phyloP scores from a whole-genome alignment of 64 coral and sea anemone species.

The Montipora cactus region DNA sequence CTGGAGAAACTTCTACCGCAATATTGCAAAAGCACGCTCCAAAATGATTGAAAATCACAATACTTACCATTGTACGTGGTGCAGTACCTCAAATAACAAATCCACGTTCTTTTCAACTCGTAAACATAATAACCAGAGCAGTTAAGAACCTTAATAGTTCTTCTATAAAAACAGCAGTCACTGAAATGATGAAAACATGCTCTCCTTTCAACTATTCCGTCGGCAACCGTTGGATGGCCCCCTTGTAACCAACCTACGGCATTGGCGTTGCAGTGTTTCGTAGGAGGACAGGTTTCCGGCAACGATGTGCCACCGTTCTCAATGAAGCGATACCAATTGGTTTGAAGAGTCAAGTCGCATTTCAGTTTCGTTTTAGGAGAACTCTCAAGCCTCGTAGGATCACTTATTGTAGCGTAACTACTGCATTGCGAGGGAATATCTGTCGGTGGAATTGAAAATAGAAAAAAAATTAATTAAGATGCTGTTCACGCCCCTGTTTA shows the following conservation, averaged over 20 bases:
- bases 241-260: constrained; percentile 9
- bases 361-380: neutral
- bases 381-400: neutral
- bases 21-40: too few species aligned
- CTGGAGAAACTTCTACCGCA: too few species aligned
- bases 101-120: neutral
- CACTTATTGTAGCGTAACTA: neutral
- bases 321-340: constrained; percentile 24
- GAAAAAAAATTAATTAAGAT: too few species aligned
- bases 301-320: neutral
- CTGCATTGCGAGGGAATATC: too few species aligned
- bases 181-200: neutral
- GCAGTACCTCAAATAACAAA: constrained; percentile 16
- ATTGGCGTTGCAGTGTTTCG: neutral
- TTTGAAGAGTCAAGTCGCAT: neutral
- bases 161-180: neutral
- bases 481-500: too few species aligned
- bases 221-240: neutral
- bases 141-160: neutral
- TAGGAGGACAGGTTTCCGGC: neutral
- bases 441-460: too few species aligned
- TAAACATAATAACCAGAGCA: constrained; percentile 21
- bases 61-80: neutral
- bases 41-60: too few species aligned
- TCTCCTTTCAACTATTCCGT: neutral